These are phyloP conservation scores for Onchidella celtica DNA, from an alignment of 2,888 invertebrate genomes.

Conservation along the genomic window DNA sequence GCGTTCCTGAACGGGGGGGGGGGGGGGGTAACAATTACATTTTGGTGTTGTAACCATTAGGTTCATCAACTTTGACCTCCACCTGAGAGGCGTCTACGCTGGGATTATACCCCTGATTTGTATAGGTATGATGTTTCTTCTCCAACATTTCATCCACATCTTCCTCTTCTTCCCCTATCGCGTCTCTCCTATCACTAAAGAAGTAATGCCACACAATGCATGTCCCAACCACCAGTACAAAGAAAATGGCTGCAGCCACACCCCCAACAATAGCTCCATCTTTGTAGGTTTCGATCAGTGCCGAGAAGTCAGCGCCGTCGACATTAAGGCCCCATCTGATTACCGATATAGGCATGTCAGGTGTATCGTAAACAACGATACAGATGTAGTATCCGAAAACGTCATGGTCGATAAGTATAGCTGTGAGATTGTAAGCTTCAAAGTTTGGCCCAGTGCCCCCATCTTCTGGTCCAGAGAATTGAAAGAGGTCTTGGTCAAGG, in stretches of 20 bases:
- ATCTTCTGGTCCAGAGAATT: background rate
- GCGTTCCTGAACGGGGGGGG: too few relatives aligned
- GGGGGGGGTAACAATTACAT: background rate
- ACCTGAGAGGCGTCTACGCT: background rate
- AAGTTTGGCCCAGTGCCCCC: too few relatives aligned
- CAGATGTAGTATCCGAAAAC: conserved; percentile 57
- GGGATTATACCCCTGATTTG: background rate
- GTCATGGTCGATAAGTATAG: conserved; percentile 39
- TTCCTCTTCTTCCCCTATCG: background rate
- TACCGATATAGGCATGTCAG: conserved; percentile 36
- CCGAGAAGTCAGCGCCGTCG: conserved; percentile 66
- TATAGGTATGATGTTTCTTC: background rate
- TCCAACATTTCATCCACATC: background rate
- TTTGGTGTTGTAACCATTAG: background rate
- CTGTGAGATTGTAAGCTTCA: conserved; percentile 38
- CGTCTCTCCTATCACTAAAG: background rate
- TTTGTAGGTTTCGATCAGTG: conserved; percentile 61
- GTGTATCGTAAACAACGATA: conserved; percentile 44
- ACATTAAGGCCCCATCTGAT: conserved; percentile 65
- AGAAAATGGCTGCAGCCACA: conserved; percentile 65
- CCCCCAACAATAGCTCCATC: conserved; percentile 69
- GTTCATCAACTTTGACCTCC: background rate
- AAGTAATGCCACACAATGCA: conserved; percentile 63
- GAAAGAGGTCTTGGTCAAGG: conserved; percentile 1
- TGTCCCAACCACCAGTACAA: conserved; percentile 57